phyloP scores from a whole-genome alignment of 2,113 vertebrate species.

The Noturus placidus region DNA sequence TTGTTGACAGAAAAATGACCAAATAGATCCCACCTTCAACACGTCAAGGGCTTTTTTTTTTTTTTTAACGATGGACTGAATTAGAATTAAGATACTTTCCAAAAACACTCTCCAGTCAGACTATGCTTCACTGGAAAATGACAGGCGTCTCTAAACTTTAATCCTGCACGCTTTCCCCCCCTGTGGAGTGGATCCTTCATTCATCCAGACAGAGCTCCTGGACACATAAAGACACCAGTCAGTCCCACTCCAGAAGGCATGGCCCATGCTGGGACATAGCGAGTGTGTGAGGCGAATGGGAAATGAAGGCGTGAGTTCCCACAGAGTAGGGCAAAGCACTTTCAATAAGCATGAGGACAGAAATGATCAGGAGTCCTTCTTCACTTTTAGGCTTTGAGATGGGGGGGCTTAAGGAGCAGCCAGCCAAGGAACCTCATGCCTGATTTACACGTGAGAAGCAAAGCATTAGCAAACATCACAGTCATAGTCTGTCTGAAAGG shows the following conservation, averaged over 20 bases:
- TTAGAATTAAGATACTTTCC: not conserved
- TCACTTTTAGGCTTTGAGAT: not conserved
- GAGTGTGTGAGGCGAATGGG: conserved; percentile 40
- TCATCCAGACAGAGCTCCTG: conserved; percentile 8
- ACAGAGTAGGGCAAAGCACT: conserved; percentile 27
- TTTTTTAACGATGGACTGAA: not conserved
- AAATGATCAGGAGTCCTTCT: not conserved
- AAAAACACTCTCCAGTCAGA: not conserved
- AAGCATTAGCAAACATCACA: not conserved
- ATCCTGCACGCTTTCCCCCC: conserved; percentile 15
- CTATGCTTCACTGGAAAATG: not conserved
- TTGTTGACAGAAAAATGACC: not conserved
- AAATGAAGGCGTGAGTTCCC: conserved; percentile 44
- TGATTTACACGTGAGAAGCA: not conserved
- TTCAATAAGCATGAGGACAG: conserved; percentile 28
- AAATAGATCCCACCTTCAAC: not conserved
- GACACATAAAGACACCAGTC: conserved; percentile 44
- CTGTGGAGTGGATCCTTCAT: conserved; percentile 12
- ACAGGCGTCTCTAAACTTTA: conserved; percentile 28
- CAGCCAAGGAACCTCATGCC: not conserved
- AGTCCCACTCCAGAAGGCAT: conserved; percentile 30
- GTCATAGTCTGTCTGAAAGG: not conserved
- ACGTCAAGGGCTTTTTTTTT: not conserved
- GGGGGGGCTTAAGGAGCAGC: not conserved
- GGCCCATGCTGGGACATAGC: conserved; percentile 31